Conservation (phyloP, 2,888 invertebrate genomes). For the Octodonta nipae region DNA sequence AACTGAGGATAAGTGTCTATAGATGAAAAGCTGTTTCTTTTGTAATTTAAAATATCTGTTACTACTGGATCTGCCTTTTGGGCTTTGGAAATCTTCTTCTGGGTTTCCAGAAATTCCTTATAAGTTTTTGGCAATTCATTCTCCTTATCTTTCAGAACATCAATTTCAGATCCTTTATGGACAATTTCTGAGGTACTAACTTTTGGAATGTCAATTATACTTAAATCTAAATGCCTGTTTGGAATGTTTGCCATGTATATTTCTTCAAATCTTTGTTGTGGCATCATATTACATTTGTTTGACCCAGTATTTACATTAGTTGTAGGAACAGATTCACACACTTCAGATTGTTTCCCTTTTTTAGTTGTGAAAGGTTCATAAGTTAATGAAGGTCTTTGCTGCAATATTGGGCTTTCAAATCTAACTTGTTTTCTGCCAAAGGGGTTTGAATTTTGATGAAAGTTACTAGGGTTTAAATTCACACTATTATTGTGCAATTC, state of each 20-base stretch:
- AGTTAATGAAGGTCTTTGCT: conserved; percentile 5
- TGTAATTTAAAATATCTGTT: conserved; percentile 25
- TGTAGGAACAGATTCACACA: not conserved
- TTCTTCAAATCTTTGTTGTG: conserved; percentile 26
- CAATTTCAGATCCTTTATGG: too few relatives aligned
- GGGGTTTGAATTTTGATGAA: not conserved
- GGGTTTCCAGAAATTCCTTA: conserved; percentile 17
- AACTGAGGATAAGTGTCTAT: too few relatives aligned
- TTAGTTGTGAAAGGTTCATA: not conserved
- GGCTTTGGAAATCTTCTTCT: conserved; percentile 11
- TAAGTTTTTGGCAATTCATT: conserved; percentile 19
- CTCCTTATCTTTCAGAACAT: conserved; percentile 7
- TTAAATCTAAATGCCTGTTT: conserved; percentile 31
- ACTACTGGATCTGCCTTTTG: conserved; percentile 13
- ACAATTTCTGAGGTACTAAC: conserved; percentile 3
- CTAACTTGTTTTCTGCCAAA: conserved; percentile 30
- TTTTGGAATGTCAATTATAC: conserved; percentile 26
- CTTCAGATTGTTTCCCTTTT: too few relatives aligned
- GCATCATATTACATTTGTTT: conserved; percentile 10
- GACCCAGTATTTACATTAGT: conserved; percentile 2
- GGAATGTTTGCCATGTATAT: conserved; percentile 34
- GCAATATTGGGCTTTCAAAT: conserved; percentile 25
- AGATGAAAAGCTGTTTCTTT: too few relatives aligned
- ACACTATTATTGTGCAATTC: too few relatives aligned
- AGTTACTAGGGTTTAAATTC: too few relatives aligned